These are phyloP conservation scores for Noctua janthina DNA, from an alignment of 2,888 invertebrate species.

Conservation along the genomic window DNA sequence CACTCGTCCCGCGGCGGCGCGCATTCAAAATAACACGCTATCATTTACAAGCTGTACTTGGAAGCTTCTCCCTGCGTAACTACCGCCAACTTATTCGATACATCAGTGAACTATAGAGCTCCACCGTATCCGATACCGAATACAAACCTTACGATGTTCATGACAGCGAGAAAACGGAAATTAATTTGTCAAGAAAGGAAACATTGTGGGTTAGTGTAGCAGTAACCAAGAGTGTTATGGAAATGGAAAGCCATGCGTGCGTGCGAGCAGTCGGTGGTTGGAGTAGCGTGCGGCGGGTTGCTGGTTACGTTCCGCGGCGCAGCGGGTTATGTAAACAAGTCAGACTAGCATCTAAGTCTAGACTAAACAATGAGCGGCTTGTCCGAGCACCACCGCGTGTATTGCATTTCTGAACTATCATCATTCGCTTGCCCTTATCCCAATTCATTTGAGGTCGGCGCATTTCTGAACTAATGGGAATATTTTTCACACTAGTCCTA, in stretches of 20 bases:
- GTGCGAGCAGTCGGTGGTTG: background rate
- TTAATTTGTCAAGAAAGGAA: conserved; percentile 35
- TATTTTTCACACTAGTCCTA: too few species aligned
- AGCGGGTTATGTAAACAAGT: conserved; percentile 13
- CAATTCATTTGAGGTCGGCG: too few species aligned
- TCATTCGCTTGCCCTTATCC: too few species aligned
- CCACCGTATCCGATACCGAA: background rate
- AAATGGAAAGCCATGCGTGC: conserved; percentile 9
- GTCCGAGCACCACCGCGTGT: background rate
- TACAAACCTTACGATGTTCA: conserved; percentile 7
- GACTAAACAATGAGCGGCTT: conserved; percentile 31
- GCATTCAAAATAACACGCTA: conserved; percentile 39
- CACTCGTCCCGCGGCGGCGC: conserved; percentile 35
- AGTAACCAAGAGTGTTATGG: background rate
- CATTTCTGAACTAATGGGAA: too few species aligned
- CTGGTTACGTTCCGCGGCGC: background rate
- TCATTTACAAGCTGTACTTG: conserved; percentile 28
- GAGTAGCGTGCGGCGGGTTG: background rate
- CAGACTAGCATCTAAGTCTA: conserved; percentile 9
- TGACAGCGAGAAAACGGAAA: conserved; percentile 33
- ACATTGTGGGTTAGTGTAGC: conserved; percentile 15
- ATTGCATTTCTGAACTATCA: background rate
- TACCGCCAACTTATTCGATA: conserved; percentile 2
- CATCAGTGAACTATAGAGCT: conserved; percentile 8
- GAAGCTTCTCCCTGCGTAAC: conserved; percentile 5